Evolutionary conservation across 2,888 invertebrate genomes (phyloP).

Genomic region (Pachycephus smyrnensis): DNA sequence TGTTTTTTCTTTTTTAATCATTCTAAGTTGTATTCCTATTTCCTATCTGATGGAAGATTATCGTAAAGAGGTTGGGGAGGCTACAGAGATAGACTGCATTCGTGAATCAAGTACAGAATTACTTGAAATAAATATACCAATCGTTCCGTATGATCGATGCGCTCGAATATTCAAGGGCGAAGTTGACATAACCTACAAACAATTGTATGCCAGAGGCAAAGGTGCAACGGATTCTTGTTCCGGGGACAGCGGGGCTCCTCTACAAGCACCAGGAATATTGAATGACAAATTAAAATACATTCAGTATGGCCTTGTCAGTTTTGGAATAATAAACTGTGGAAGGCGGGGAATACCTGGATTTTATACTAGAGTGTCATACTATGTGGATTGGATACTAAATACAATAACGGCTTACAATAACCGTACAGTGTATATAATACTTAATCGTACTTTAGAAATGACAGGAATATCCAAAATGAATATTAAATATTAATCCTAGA

Average conservation of each 20-base stretch:
- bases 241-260: constrained; percentile 80
- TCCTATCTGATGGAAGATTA: constrained; percentile 57
- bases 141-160: constrained; percentile 62
- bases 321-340: constrained; percentile 63
- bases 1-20: background rate
- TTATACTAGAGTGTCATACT: constrained; percentile 64
- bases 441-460: background rate
- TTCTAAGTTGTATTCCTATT: background rate
- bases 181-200: constrained; percentile 63
- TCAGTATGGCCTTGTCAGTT: constrained; percentile 73
- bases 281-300: constrained; percentile 65
- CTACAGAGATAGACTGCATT: constrained; percentile 67
- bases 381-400: constrained; percentile 67
- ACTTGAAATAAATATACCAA: constrained; percentile 63
- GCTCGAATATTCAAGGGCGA: constrained; percentile 45
- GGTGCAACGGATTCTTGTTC: constrained; percentile 73
- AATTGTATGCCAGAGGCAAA: constrained; percentile 74
- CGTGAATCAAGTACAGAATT: constrained; percentile 69
- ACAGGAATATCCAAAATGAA: background rate
- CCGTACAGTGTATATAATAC: background rate
- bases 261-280: constrained; percentile 67
- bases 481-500: background rate
- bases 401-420: constrained; percentile 46
- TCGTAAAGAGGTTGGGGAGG: constrained; percentile 81
- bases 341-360: constrained; percentile 64